These are phyloP conservation scores for Rhinolophus ferrumequinum DNA, from an alignment of 2,113 vertebrate genomes.

Conservation along the genomic window DNA sequence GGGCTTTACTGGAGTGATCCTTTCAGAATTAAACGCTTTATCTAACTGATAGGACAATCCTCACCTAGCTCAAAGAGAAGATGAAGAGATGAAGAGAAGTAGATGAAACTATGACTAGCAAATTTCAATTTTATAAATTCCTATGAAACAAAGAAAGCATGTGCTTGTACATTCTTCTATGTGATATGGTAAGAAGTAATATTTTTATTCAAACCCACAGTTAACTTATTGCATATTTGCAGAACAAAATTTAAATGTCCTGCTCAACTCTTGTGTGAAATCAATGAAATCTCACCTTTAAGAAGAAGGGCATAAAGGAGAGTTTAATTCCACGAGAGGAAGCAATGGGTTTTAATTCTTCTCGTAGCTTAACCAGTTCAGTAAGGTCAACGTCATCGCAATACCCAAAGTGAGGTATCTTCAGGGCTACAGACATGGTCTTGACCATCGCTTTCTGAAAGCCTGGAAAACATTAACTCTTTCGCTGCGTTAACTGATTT, in stretches of 20 bases:
- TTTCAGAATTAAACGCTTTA: conserved; percentile 35
- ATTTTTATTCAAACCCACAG: not conserved
- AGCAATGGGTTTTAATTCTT: conserved; percentile 87
- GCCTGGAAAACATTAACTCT: conserved; percentile 85
- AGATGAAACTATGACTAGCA: not conserved
- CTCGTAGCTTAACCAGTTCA: conserved; percentile 88
- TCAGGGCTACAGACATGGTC: conserved; percentile 94
- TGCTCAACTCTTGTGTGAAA: not conserved
- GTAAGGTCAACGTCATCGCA: conserved; percentile 95
- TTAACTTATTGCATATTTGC: not conserved
- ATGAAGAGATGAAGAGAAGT: too few relatives aligned
- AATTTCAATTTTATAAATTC: conserved; percentile 22
- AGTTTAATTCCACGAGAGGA: conserved; percentile 91
- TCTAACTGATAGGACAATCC: not conserved
- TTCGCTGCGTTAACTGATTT: too few relatives aligned
- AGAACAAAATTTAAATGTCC: not conserved
- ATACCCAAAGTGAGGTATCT: conserved; percentile 97
- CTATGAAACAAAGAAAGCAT: not conserved
- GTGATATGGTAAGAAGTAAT: not conserved
- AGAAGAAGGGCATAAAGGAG: conserved; percentile 98
- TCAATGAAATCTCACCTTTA: conserved; percentile 90
- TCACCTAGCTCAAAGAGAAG: not conserved
- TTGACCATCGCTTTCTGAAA: conserved; percentile 97
- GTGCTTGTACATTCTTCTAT: not conserved
- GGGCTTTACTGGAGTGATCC: not conserved